Base-by-base conservation (phyloP, 2,888 invertebrate species). In the Hymenopus coronatus region DNA sequence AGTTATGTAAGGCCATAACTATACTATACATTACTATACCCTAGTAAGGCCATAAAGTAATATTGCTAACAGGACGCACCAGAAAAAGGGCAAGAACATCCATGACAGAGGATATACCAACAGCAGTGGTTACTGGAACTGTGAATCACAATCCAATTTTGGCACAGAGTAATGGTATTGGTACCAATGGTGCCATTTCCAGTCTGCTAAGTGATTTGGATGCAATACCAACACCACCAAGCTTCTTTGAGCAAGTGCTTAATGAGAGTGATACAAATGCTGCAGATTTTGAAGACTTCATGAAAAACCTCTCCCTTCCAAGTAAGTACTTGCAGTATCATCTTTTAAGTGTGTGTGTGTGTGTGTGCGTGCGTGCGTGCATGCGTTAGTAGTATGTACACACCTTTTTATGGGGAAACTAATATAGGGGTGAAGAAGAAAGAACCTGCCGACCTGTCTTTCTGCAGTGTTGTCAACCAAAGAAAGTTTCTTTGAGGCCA, bases 261-360 rank as follows among this genome's bases (percentile, higher is more conserved):
- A 33, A 87, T 84, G 84, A 87, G 8, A n/a, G 20, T 12, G 40
- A 28, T n/a, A 27, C 20, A 14, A 87, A 87, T 89, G 89, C 88
- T 25, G 28, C 28, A 40, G 89, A 89, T 81, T 89, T 89, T 40
- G 20, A 54, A 88, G 88, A 87, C 4, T 88, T 88, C 30, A 84
- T 87, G 27, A 84, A 46, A 28, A 89, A 87, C 54, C n/a, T 87
- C 1, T 87, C 87, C 3, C 33, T 82, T 82, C 82, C 87, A 87
- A 87, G 87, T 87, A 87, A 82, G 87, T 85, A 84, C 8, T 84
- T 9, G 40, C 40, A 40, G 40, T 40, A 33, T 6, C 8, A 8
- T 8, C 33, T 8, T 33, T 8, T 33, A 6, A 33, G 33, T 8
- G 8, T 33, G n/a, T n/a, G n/a, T n/a, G n/a, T n/a, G n/a, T n/a